Evolutionary conservation across 2,888 invertebrate species (phyloP).

Genomic region (Pecten maximus): DNA sequence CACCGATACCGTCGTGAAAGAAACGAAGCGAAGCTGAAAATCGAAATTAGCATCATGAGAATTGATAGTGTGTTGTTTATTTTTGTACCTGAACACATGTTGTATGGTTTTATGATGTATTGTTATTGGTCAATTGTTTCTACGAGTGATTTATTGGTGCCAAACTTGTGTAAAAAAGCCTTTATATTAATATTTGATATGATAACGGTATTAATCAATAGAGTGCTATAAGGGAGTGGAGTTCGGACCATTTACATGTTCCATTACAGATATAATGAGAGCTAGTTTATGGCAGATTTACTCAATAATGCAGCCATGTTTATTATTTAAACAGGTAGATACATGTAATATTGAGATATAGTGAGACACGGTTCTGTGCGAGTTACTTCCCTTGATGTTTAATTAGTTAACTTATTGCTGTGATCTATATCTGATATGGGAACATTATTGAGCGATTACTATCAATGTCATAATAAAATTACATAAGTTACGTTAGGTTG

Average conservation of each 20-base stretch:
- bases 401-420: background rate
- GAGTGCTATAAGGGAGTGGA: background rate
- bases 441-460: no score
- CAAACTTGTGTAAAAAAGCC: background rate
- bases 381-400: constrained; percentile 1
- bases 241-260: background rate
- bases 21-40: background rate
- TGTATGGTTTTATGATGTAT: background rate
- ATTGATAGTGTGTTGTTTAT: background rate
- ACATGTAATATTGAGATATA: no score
- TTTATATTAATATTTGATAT: background rate
- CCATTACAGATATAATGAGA: background rate
- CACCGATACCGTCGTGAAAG: background rate
- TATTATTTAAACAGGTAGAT: background rate
- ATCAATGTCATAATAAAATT: no score
- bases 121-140: background rate
- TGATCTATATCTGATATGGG: no score
- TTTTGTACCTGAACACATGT: background rate
- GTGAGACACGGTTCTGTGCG: background rate
- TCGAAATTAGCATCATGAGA: background rate
- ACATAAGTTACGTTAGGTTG: no score
- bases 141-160: background rate
- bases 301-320: background rate
- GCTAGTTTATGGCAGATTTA: background rate
- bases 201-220: background rate